Conservation (phyloP, 1,140 invertebrate species). For the Drosophila pallidifrons region DNA sequence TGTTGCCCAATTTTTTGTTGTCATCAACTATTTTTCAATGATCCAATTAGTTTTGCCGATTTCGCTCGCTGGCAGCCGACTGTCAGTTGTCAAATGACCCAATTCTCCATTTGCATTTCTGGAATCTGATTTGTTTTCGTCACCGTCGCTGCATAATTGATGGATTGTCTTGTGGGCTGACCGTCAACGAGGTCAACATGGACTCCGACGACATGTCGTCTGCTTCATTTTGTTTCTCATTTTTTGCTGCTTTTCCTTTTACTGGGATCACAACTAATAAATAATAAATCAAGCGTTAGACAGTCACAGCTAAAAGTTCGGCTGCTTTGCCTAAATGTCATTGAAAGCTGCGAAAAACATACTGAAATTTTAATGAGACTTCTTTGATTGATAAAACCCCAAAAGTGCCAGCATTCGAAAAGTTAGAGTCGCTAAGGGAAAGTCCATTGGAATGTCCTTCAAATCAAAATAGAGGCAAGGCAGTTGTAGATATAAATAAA, state of each 20-base stretch:
- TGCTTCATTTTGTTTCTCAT: too few relatives aligned
- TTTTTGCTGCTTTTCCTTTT: slow-evolving; percentile 2
- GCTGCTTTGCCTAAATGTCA: slow-evolving; percentile 12
- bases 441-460: too few relatives aligned
- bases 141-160: slow-evolving; percentile 62
- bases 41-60: slow-evolving; percentile 55
- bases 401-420: neutral
- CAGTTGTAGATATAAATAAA: too few relatives aligned
- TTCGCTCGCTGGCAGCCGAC: slow-evolving; percentile 34
- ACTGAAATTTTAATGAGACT: slow-evolving; percentile 57
- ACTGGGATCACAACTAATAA: slow-evolving; percentile 48
- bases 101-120: slow-evolving; percentile 29
- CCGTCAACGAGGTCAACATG: slow-evolving; percentile 1
- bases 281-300: slow-evolving; percentile 66
- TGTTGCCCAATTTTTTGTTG: slow-evolving; percentile 29
- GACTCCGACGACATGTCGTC: neutral
- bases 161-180: slow-evolving; percentile 50
- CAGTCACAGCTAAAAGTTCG: slow-evolving; percentile 49
- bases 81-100: slow-evolving; percentile 60
- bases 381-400: slow-evolving; percentile 49
- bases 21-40: slow-evolving; percentile 59
- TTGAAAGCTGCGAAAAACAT: slow-evolving; percentile 24
- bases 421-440: neutral
- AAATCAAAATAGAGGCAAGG: too few relatives aligned
- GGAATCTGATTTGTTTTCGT: slow-evolving; percentile 58